Base-by-base conservation (phyloP, 2,113 vertebrate genomes). In the Murina feae region DNA sequence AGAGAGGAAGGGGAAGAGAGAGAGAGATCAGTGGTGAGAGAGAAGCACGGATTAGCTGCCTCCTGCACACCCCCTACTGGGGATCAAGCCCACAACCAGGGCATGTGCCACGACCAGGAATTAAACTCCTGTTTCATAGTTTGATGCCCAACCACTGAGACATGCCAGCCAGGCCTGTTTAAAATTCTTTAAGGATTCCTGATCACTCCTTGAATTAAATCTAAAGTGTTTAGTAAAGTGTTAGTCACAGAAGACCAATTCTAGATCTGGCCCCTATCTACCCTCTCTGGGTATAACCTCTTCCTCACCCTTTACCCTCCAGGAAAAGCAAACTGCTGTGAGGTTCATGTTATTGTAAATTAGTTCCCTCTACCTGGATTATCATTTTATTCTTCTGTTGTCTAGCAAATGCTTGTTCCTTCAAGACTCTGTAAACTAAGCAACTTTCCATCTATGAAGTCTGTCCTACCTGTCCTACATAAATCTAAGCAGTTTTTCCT, bases 171-270 rank as follows among this genome's bases (percentile, higher is more conserved):
- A 23, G 55, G 55, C 23, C 71, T 84, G 35, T 82, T 96, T 47
- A 89, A 94, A 95, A 82, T 89, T 92, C 72, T 95, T 84, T 78
- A 86, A 94, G 68, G 79, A 88, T 76, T 65, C 35, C 30, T 68
- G 85, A 17, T 58, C 14, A 82, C n/a, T 42, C 60, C 51, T 63
- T 85, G 30, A 92, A 81, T 72, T 44, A 65, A 87, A 66, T 55
- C 35, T 78, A 35, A 81, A 72, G 47, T 65, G n/a, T 17, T 91
- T 30, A 53, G 76, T 65, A 37, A 65, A n/a, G n/a, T n/a, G n/a
- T n/a, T n/a, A n/a, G 10, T 51, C 72, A 55, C 20, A 80, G 44
- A 66, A 58, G 32, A 42, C 18, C 65, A 25, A 2, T 75, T 72
- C 51, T 39, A 44, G 58, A 55, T 58, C 25, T 74, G 74, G n/a